phyloP scores from a whole-genome alignment of 2,113 vertebrate species.

The Alligator sinensis region DNA sequence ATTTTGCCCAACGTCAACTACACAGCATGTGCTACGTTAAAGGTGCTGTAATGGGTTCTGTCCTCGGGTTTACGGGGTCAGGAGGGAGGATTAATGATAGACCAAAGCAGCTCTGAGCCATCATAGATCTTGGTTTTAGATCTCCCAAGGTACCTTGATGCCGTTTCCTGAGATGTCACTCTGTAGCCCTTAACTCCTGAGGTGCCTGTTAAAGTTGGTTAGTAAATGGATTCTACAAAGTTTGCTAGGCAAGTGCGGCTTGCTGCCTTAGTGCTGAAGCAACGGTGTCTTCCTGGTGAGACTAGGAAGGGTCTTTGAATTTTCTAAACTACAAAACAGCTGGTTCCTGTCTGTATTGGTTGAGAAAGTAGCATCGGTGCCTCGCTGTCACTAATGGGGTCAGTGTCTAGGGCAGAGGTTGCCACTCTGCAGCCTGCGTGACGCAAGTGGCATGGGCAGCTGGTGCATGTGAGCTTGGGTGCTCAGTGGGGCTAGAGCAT shows the following conservation, averaged over 20 bases:
- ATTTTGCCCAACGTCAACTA: constrained; percentile 97
- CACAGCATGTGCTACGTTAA: constrained; percentile 94
- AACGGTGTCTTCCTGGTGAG: background rate
- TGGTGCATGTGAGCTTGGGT: background rate
- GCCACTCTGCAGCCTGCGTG: too few species aligned
- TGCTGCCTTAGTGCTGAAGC: fast-evolving
- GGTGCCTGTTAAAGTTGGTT: fast-evolving
- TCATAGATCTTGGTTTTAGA: fast-evolving
- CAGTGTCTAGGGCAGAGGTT: background rate
- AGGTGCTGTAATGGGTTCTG: constrained; percentile 76
- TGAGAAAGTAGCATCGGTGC: fast-evolving
- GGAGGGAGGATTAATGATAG: fast-evolving
- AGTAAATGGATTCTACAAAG: background rate
- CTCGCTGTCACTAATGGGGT: background rate
- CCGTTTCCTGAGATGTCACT: fast-evolving
- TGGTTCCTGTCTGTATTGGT: background rate
- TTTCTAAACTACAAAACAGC: too few species aligned
- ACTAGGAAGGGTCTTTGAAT: too few species aligned
- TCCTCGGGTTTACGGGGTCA: fast-evolving
- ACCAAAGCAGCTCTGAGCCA: background rate
- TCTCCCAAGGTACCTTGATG: fast-evolving
- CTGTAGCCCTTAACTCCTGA: fast-evolving
- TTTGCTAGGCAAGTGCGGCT: fast-evolving
- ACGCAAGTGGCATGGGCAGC: too few species aligned
- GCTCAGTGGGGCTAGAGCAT: background rate